Percentiles rank a stretch among this genome's conserved stretches.
phyloP scores from a whole-genome alignment of 2,113 vertebrate genomes.

The Centropristis striata region DNA sequence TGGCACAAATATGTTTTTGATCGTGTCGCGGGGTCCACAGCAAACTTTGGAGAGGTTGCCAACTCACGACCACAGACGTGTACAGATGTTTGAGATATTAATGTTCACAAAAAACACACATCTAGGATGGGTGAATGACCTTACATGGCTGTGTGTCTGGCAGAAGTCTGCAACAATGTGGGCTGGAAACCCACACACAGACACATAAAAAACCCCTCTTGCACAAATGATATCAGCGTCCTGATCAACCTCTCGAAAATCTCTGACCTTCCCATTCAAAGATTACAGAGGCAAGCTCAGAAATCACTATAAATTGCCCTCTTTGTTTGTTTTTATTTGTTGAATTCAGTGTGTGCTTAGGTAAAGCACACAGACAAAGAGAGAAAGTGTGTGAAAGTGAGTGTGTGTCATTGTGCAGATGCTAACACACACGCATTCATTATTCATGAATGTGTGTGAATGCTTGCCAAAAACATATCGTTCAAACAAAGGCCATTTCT shows the following conservation, averaged over 20 bases:
- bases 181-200: slow-evolving; percentile 49
- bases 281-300: slow-evolving; percentile 31
- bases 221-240: slow-evolving; percentile 58
- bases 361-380: slow-evolving; percentile 41
- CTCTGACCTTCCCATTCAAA: slow-evolving; percentile 64
- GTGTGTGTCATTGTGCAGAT: slow-evolving; percentile 35
- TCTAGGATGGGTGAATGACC: slow-evolving; percentile 57
- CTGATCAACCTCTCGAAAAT: slow-evolving; percentile 50
- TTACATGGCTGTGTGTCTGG: slow-evolving; percentile 72
- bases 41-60: slow-evolving; percentile 74
- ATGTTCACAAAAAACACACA: slow-evolving; percentile 61
- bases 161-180: slow-evolving; percentile 53
- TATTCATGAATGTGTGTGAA: slow-evolving; percentile 78
- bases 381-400: slow-evolving; percentile 43
- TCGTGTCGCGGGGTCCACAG: slow-evolving; percentile 60
- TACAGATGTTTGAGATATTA: slow-evolving; percentile 78
- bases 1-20: slow-evolving; percentile 80
- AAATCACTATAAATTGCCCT: slow-evolving; percentile 72
- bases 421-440: slow-evolving; percentile 62
- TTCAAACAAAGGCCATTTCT: slow-evolving; percentile 80
- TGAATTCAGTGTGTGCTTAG: slow-evolving; percentile 49
- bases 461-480: slow-evolving; percentile 76
- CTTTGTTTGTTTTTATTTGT: slow-evolving; percentile 61
- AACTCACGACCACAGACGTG: slow-evolving; percentile 68
- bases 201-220: slow-evolving; percentile 30